These are phyloP conservation scores for Mamestra brassicae DNA, from an alignment of 2,888 invertebrate genomes.

Conservation along the genomic window DNA sequence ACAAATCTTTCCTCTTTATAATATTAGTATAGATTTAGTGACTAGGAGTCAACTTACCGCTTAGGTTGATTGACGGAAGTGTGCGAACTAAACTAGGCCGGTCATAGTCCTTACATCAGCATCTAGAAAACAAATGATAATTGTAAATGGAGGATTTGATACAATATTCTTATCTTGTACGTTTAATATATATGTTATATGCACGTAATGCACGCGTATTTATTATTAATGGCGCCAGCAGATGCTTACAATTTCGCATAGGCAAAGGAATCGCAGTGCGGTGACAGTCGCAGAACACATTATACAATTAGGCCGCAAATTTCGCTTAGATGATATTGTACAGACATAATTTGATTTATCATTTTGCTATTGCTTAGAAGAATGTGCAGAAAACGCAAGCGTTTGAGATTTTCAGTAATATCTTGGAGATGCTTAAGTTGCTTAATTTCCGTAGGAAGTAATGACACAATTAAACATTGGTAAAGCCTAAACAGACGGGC, in stretches of 20 bases:
- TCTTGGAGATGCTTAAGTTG: not conserved
- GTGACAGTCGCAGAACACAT: no score
- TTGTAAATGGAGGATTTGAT: not conserved
- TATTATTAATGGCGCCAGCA: not conserved
- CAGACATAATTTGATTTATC: not conserved
- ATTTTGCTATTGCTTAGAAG: not conserved
- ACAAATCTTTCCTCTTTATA: no score
- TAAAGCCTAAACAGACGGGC: no score
- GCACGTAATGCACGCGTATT: not conserved
- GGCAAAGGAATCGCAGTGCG: not conserved
- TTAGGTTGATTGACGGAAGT: slow-evolving; percentile 4
- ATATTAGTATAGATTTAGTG: no score
- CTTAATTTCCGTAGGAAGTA: no score
- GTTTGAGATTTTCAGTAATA: not conserved
- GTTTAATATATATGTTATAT: not conserved
- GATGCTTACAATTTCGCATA: not conserved
- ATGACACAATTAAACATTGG: not conserved
- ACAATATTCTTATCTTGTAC: not conserved
- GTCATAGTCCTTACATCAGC: slow-evolving; percentile 34
- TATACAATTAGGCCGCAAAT: no score
- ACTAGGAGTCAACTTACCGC: slow-evolving; percentile 27
- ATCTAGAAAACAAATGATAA: slow-evolving; percentile 37
- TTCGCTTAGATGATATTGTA: not conserved
- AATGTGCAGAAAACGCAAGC: not conserved
- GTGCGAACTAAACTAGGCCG: not conserved